These are phyloP conservation scores for Montipora capricornis DNA, from an alignment of 64 coral and sea anemone species.

Conservation along the genomic window DNA sequence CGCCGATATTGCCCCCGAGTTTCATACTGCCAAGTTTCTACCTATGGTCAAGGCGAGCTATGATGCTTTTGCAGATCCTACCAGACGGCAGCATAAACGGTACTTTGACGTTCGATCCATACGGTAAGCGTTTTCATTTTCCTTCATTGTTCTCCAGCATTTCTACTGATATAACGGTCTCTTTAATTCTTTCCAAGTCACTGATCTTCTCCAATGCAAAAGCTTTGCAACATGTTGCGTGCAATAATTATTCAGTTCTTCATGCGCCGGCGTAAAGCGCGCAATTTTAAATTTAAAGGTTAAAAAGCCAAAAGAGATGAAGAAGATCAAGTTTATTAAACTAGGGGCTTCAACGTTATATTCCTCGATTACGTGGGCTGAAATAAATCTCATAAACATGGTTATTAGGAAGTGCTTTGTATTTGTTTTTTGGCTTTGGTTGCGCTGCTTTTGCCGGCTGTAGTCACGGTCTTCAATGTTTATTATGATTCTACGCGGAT, in stretches of 20 bases:
- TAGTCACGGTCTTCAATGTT: conserved; percentile 5
- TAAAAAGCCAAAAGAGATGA: background rate
- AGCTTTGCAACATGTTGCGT: background rate
- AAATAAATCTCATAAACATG: conserved; percentile 33
- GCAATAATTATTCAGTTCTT: background rate
- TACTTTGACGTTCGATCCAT: background rate
- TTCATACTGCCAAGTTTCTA: background rate
- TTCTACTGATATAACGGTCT: background rate
- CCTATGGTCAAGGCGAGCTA: background rate
- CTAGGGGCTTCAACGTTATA: background rate
- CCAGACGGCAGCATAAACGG: conserved; percentile 27
- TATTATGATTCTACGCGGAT: background rate
- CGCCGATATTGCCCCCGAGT: background rate
- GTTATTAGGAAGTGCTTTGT: conserved; percentile 31
- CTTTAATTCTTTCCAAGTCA: too few species aligned
- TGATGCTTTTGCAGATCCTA: conserved; percentile 38
- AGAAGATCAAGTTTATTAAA: background rate
- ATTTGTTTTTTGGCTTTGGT: background rate
- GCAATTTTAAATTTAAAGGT: background rate
- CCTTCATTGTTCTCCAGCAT: background rate
- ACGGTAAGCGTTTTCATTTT: background rate
- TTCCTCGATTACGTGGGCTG: background rate
- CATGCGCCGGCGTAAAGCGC: background rate
- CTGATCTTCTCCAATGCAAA: too few species aligned
- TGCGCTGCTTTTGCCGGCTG: background rate